These are phyloP conservation scores for Ellobius talpinus DNA, from an alignment of 2,113 vertebrate genomes.

Conservation along the genomic window DNA sequence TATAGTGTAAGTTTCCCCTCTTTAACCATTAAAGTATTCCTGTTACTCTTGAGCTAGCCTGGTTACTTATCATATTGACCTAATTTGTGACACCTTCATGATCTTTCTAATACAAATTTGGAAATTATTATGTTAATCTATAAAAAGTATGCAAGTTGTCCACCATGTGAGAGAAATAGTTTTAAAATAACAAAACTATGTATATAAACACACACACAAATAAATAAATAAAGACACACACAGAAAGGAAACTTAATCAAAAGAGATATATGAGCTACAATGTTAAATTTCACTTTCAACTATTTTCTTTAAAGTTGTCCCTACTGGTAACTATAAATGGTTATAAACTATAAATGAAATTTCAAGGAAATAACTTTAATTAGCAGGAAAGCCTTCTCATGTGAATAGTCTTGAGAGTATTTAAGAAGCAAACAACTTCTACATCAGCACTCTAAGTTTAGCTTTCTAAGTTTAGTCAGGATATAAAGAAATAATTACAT, in stretches of 20 bases:
- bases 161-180: not conserved
- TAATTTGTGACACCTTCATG: not conserved
- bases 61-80: too few relatives aligned
- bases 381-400: slow-evolving; percentile 62
- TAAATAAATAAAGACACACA: too few relatives aligned
- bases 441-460: slow-evolving; percentile 63
- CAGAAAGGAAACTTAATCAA: not conserved
- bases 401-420: slow-evolving; percentile 51
- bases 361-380: slow-evolving; percentile 62
- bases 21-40: too few relatives aligned
- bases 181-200: not conserved
- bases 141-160: not conserved
- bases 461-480: slow-evolving; percentile 74
- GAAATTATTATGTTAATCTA: slow-evolving; percentile 19
- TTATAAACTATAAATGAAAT: too few relatives aligned
- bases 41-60: too few relatives aligned
- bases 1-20: too few relatives aligned
- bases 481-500: slow-evolving; percentile 78
- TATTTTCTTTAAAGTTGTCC: not conserved
- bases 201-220: not conserved
- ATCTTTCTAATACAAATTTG: not conserved
- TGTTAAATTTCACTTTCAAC: slow-evolving; percentile 33
- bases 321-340: not conserved
- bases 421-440: slow-evolving; percentile 61
- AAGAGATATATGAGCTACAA: not conserved